Evolutionary conservation across 2,113 vertebrate species (phyloP).

Genomic region (Fulica atra): DNA sequence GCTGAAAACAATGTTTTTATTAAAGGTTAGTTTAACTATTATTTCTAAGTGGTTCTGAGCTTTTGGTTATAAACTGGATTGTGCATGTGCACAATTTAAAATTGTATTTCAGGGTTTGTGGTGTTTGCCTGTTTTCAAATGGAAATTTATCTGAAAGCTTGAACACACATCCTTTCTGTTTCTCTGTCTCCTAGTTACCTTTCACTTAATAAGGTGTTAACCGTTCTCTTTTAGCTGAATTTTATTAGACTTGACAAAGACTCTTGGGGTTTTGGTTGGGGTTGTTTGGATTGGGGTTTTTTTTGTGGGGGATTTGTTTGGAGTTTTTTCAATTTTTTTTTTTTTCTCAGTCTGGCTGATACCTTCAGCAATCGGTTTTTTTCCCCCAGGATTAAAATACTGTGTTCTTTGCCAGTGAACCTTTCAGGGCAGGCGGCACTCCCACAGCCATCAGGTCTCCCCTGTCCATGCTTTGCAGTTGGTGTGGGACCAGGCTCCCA

Average conservation of each 20-base stretch:
- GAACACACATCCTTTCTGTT: background rate
- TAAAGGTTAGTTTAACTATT: background rate
- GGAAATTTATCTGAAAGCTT: background rate
- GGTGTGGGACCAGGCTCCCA: background rate
- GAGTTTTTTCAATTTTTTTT: too few species aligned
- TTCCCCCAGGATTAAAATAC: background rate
- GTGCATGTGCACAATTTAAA: background rate
- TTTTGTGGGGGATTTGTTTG: too few species aligned
- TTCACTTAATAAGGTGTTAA: background rate
- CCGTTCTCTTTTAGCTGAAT: background rate
- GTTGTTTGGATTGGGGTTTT: too few species aligned
- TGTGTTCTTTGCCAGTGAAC: background rate
- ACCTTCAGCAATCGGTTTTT: background rate
- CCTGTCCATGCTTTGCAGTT: background rate
- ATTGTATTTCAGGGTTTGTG: background rate
- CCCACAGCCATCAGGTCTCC: rapidly evolving
- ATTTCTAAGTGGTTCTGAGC: background rate
- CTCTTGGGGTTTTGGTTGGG: rapidly evolving
- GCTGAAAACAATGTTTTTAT: background rate
- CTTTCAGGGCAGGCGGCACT: background rate
- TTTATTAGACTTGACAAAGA: background rate
- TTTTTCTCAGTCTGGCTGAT: rapidly evolving
- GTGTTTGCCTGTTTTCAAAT: background rate
- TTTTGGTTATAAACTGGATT: background rate
- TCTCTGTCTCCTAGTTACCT: background rate